phyloP scores from a whole-genome alignment of 2,797 vertebrate species.

The Bufotes viridis region DNA sequence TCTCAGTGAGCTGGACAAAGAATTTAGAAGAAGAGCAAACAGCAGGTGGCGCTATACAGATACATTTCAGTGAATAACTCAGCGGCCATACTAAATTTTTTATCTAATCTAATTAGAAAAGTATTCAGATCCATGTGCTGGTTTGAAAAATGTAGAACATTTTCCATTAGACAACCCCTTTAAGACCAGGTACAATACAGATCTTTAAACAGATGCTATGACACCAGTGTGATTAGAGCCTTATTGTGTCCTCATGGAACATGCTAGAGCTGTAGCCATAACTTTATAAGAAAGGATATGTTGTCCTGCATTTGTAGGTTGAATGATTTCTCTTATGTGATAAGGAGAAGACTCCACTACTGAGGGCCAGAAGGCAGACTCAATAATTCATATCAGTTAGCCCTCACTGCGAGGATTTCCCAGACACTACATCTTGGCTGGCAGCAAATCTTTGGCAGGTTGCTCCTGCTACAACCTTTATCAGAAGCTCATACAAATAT shows the following conservation, averaged over 20 bases:
- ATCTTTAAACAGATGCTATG: too few species aligned
- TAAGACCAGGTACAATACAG: too few species aligned
- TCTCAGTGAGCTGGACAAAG: too few species aligned
- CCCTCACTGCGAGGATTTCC: slow-evolving; percentile 21
- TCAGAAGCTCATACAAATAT: slow-evolving; percentile 46
- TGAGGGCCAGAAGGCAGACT: slow-evolving; percentile 43
- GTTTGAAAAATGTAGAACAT: too few species aligned
- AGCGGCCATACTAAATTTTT: too few species aligned
- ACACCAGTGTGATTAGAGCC: too few species aligned
- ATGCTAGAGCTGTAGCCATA: neutral
- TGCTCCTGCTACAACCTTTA: slow-evolving; percentile 34
- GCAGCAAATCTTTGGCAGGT: slow-evolving; percentile 34
- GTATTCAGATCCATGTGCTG: too few species aligned
- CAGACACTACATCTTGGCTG: slow-evolving; percentile 51
- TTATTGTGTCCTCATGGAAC: neutral
- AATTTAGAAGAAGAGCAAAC: too few species aligned
- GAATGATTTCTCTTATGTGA: neutral
- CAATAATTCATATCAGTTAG: slow-evolving; percentile 52
- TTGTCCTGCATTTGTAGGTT: neutral
- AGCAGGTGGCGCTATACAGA: too few species aligned
- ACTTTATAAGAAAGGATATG: neutral
- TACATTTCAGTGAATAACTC: too few species aligned
- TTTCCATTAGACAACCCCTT: too few species aligned
- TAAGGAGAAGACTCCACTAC: slow-evolving; percentile 8
- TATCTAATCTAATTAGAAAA: too few species aligned